A percentile compares a stretch with the other conserved stretches of the same genome.
Evolutionary conservation across 2,113 vertebrate genomes (phyloP).

Genomic region (Bufo gargarizans): DNA sequence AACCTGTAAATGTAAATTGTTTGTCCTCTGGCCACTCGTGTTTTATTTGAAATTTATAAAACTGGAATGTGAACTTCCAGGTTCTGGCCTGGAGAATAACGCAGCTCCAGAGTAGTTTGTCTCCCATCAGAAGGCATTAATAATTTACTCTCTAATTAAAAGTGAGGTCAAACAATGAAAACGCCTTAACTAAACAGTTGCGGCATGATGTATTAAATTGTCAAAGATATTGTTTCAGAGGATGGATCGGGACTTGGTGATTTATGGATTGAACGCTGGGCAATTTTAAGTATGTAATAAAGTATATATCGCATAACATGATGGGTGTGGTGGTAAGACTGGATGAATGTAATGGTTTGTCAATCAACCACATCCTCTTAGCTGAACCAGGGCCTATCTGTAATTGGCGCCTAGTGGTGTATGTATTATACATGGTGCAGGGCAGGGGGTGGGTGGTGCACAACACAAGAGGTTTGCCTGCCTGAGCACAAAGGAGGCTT

Average conservation of each 20-base stretch:
- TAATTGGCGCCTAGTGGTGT: not conserved
- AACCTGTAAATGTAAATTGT: conserved; percentile 68
- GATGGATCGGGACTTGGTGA: conserved; percentile 61
- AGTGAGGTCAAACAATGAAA: conserved; percentile 85
- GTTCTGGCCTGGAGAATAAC: conserved; percentile 69
- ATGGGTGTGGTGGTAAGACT: not conserved
- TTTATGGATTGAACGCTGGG: conserved; percentile 53
- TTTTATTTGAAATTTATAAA: conserved; percentile 75
- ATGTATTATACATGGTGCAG: not conserved
- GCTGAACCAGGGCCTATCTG: not conserved
- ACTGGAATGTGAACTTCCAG: conserved; percentile 67
- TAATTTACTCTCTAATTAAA: conserved; percentile 89
- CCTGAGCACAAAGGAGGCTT: not conserved
- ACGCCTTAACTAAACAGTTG: conserved; percentile 73
- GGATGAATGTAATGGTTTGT: not conserved
- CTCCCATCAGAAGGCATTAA: conserved; percentile 80
- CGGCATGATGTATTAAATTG: conserved; percentile 68
- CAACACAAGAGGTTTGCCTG: not conserved
- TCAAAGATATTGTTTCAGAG: conserved; percentile 68
- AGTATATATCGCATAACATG: not conserved
- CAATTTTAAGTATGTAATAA: conserved; percentile 6
- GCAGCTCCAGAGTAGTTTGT: conserved; percentile 68
- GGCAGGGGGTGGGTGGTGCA: not conserved
- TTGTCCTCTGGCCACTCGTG: conserved; percentile 69
- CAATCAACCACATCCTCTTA: not conserved